These are phyloP conservation scores for Conus ventricosus DNA, from an alignment of 1,140 invertebrate genomes.

Conservation along the genomic window DNA sequence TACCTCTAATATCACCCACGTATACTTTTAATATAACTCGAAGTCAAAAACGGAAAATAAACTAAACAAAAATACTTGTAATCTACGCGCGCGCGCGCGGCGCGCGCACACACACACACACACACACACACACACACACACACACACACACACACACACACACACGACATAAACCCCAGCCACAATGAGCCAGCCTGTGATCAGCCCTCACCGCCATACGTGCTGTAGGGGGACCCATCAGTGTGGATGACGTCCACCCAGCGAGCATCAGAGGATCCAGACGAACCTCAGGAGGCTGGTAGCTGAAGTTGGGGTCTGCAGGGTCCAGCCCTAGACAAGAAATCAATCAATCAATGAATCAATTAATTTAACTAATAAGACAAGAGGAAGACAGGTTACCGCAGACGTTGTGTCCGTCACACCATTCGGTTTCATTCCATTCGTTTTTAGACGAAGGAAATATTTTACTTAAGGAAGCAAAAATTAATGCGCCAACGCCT, in stretches of 20 bases:
- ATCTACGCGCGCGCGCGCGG: background rate
- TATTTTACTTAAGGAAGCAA: no score
- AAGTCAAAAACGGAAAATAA: no score
- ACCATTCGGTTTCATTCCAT: no score
- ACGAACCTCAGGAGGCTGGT: constrained; percentile 71
- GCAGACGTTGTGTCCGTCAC: no score
- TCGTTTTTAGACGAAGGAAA: no score
- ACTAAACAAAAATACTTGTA: no score
- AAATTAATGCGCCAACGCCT: no score
- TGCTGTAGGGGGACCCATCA: constrained; percentile 83
- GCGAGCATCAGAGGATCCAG: constrained; percentile 82
- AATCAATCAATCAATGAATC: background rate
- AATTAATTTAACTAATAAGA: no score
- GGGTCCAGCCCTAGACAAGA: constrained; percentile 80
- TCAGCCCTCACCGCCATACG: constrained; percentile 46
- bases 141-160: constrained; percentile 13
- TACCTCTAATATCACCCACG: no score
- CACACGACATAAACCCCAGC: background rate
- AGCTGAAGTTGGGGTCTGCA: constrained; percentile 82
- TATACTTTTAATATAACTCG: no score
- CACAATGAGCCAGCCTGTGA: no score
- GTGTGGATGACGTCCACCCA: constrained; percentile 97
- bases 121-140: background rate
- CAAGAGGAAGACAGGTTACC: no score
- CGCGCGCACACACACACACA: background rate